A percentile compares a stretch with the other conserved stretches of the same genome.
Evolutionary conservation across 2,888 invertebrate genomes (phyloP).

Genomic region (Panzeria rudis): DNA sequence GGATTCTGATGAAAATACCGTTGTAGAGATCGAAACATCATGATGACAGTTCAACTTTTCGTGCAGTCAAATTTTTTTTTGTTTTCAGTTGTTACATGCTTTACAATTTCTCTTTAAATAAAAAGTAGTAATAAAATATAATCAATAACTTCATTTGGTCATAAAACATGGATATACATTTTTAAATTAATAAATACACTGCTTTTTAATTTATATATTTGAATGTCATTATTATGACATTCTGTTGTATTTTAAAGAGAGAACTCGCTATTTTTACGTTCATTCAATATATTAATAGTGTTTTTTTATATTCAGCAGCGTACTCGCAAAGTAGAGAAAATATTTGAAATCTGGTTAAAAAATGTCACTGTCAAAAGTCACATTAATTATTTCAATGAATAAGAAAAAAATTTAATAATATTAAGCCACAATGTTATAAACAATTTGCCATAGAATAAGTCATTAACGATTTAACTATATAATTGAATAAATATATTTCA

Average conservation of each 20-base stretch:
- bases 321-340: neutral
- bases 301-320: too few relatives aligned
- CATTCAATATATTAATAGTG: neutral
- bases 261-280: neutral
- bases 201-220: neutral
- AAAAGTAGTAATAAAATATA: too few relatives aligned
- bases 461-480: constrained; percentile 15
- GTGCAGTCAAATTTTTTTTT: too few relatives aligned
- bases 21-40: too few relatives aligned
- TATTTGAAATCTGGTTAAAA: neutral
- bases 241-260: neutral
- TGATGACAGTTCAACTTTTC: too few relatives aligned
- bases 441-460: constrained; percentile 8
- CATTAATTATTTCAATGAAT: constrained; percentile 7
- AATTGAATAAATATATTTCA: neutral
- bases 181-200: neutral
- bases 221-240: neutral
- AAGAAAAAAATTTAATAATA: constrained; percentile 2
- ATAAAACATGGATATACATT: neutral
- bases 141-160: neutral
- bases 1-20: too few relatives aligned
- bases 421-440: constrained; percentile 8
- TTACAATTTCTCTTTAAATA: too few relatives aligned
- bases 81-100: too few relatives aligned
- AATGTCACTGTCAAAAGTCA: neutral